Base-by-base conservation (phyloP, 2,797 vertebrate species). In the Octomys mimax region DNA sequence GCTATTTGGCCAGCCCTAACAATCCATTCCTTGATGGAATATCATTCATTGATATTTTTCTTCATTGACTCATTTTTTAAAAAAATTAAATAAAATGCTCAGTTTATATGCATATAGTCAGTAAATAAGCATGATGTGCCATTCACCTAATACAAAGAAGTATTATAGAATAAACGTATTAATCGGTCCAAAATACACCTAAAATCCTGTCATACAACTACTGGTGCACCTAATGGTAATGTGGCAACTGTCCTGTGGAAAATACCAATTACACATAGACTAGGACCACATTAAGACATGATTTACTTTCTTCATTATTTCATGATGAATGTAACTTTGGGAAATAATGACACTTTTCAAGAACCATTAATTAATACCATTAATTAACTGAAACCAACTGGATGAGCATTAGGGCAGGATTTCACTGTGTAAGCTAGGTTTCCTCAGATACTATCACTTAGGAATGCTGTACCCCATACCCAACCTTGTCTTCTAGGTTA, bases 31-130 rank as follows among this genome's bases (percentile, higher is more conserved):
- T 68, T 68, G 66, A 68, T 68, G n/a, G 18, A 68, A 11, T 59
- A 80, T 9, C 3, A 71, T 61, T 16, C 61, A 42, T 78, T 80
- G 62, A 70, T 90, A 61, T 36, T 91, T 92, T 96, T 85, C 42
- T 89, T 68, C 24, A 81, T 0, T 73, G 24, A 73, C 4, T 82
- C 12, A 31, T 4, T 61, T 59, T 59, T 77, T 36, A 26, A 6
- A 61, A 79, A 79, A 16, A 68, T 57, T 61, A 42, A 49, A 87
- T 71, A 78, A 64, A 80, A 92, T 84, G 31, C 0, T 42, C 86
- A 52, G 16, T 62, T 93, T 78, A 57, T 57, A 79, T 91, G 49
- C 26, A 42, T 42, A 73, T 88, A 78, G 39, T 87, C 64, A 79
- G 2, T 80, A 77, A 95, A 85, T 86, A 6, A 24, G 24, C 71